Base-by-base conservation (phyloP, 1,140 invertebrate genomes). In the Piezodorus guildinii region DNA sequence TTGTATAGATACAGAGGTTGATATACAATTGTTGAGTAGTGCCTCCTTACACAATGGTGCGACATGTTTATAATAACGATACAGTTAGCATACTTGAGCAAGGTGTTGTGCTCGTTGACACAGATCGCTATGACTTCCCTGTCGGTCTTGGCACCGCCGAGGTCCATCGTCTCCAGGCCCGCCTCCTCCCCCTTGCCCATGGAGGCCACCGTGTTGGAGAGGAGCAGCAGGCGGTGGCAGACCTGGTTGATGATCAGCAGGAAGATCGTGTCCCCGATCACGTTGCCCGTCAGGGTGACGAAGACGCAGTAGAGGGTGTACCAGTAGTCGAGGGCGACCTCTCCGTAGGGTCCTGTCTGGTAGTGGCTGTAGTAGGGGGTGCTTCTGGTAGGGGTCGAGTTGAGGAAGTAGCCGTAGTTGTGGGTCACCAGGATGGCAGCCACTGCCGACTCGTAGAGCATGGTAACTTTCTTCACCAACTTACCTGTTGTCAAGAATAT, bases 61-160 rank as follows among this genome's bases (percentile, higher is more conserved):
- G n/a, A n/a, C n/a, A n/a, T n/a, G n/a, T n/a, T n/a, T n/a, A n/a
- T n/a, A n/a, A n/a, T n/a, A n/a, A n/a, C n/a, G n/a, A n/a, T n/a
- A n/a, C n/a, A n/a, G n/a, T n/a, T n/a, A n/a, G n/a, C 25, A 27
- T 60, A 60, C 58, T 39, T 44, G 1, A 60, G 21, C n/a, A 60
- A 19, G 10, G n/a, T 16, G 14, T 17, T 44, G 58, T 60, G 58
- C 17, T 60, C 58, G 12, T 43, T 39, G 5, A 60, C 30, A 30
- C 58, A 60, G 2, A n/a, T 23, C 19, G 4, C 10, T 16, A 60
- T 14, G 5, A 60, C 5, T 6, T 16, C 25, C 16, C n/a, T 3
- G 34, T 60, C 30, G 1, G 16, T 9, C 25, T 6, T 4, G 3
- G 1, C 23, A 16, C 21, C 23, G 4, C 15, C 0, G 1, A 56